A percentile compares a stretch with the other conserved stretches of the same genome.
phyloP scores from a whole-genome alignment of 1,140 invertebrate genomes.

The Micrasema minimum region DNA sequence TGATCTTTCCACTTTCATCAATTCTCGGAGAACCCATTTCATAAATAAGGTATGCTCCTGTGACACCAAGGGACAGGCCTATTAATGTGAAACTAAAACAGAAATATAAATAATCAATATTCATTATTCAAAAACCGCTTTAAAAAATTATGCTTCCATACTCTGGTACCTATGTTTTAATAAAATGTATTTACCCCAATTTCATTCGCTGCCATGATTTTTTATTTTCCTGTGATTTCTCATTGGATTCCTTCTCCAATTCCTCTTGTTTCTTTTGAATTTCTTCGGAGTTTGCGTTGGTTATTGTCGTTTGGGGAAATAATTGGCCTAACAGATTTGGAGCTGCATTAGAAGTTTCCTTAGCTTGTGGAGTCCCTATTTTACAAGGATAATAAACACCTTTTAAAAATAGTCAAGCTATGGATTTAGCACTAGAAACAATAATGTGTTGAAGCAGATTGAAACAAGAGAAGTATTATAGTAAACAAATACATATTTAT shows the following conservation, averaged over 20 bases:
- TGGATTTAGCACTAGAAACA: no score
- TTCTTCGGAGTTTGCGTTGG: conserved; percentile 58
- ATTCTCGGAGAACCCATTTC: conserved; percentile 77
- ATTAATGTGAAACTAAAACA: conserved; percentile 67
- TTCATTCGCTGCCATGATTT: conserved; percentile 72
- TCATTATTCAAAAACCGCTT: no score
- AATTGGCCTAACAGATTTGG: conserved; percentile 59
- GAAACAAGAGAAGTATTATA: no score
- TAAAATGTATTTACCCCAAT: conserved; percentile 69
- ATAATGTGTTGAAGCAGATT: no score
- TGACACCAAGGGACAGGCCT: conserved; percentile 62
- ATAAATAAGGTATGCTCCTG: conserved; percentile 69
- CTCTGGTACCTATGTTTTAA: no score
- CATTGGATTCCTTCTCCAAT: conserved; percentile 64
- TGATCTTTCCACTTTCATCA: conserved; percentile 78
- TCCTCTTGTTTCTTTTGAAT: conserved; percentile 64
- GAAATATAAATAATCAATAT: neutral
- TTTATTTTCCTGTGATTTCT: conserved; percentile 68
- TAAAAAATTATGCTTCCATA: no score
- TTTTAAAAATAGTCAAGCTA: no score
- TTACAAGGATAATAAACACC: no score
- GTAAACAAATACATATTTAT: no score
- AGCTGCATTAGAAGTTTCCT: conserved; percentile 22
- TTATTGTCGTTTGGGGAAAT: conserved; percentile 59
- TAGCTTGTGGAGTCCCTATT: conserved; percentile 24